Base-by-base conservation (phyloP, 2,797 vertebrate species). In the Lacerta agilis region DNA sequence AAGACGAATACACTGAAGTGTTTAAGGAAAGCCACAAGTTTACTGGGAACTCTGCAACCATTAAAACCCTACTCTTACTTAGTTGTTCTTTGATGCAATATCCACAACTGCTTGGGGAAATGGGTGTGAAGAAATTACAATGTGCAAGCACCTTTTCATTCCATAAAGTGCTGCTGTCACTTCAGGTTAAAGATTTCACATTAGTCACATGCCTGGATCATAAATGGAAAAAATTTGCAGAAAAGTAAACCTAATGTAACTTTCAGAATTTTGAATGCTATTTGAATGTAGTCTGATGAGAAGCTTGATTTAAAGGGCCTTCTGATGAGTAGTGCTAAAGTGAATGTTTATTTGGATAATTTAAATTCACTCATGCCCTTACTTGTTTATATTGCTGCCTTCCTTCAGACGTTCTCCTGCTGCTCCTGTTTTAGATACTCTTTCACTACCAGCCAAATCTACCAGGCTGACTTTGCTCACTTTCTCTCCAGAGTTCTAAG, bases 301-400 rank as follows among this genome's bases (percentile, higher is more conserved):
- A 73, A 86, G 33, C 15, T 0, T 64, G 49, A 38, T 78, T 82
- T 78, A 77, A 89, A 85, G 27, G 17, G 8, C 61, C 18, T 80
- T 66, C 15, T 23, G 55, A 88, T 76, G 87, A 87, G 66, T 73
- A 58, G 9, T 81, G 25, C 33, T 66, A 83, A 41, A 89, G 23
- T 87, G 6, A 1, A 71, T 25, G 0, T 3, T 76, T 58, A 79
- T 76, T 86, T 69, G 38, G 5, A 73, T 86, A 58, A 71, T 5
- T 0, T 49, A 38, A 72, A 11, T 87, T 33, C 1, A 41, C 18
- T 7, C 0, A 3, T 1, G 55, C 1, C 25, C 98, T 95, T 95
- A 99, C 98, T 98, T 99, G 97, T 99, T 99, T 92, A 99, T 99
- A 95, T 99, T 99, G 97, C 98, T 99, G 95, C 98, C 98, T 95